phyloP scores from a whole-genome alignment of 2,888 invertebrate genomes.

The Drosophila cracens region DNA sequence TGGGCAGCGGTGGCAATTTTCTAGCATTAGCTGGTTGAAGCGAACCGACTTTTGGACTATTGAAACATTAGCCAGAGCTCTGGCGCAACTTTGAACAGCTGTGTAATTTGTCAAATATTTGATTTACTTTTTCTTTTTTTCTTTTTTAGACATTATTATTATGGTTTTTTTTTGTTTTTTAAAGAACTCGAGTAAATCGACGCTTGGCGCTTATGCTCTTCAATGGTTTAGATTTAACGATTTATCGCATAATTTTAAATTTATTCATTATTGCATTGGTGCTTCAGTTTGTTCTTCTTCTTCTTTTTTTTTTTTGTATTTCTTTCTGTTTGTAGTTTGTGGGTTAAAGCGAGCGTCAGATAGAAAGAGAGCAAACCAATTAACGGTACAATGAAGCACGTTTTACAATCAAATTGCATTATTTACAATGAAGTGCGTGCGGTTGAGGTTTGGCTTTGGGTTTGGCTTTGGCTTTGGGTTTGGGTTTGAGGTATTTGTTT shows the following conservation, averaged over 20 bases:
- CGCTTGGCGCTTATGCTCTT: slow-evolving; percentile 76
- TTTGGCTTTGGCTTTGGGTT: neutral
- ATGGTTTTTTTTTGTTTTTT: slow-evolving; percentile 5
- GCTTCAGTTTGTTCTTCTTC: neutral
- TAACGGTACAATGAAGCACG: slow-evolving; percentile 44
- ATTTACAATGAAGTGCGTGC: slow-evolving; percentile 72
- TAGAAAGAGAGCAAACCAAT: slow-evolving; percentile 50
- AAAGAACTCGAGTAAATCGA: slow-evolving; percentile 66
- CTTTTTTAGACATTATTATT: slow-evolving; percentile 2
- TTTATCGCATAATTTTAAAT: slow-evolving; percentile 15
- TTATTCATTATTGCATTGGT: slow-evolving; percentile 13
- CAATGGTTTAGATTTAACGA: slow-evolving; percentile 55
- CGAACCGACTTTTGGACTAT: slow-evolving; percentile 39
- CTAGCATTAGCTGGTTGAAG: slow-evolving; percentile 64
- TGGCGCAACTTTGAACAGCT: slow-evolving; percentile 15
- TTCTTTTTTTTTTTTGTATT: neutral
- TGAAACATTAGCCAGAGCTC: slow-evolving; percentile 3
- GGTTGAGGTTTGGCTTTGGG: slow-evolving; percentile 15
- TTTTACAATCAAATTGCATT: slow-evolving; percentile 50
- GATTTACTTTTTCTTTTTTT: slow-evolving; percentile 5
- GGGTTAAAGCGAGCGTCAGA: slow-evolving; percentile 40
- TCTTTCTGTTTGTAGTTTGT: slow-evolving; percentile 4
- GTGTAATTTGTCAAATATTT: neutral
- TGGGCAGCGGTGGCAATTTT: slow-evolving; percentile 63
- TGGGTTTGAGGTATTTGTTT: slow-evolving; percentile 11